Evolutionary conservation across 1,140 invertebrate genomes (phyloP), one percentile per base, ranked within the genome.

Genomic region (Aricia agestis): DNA sequence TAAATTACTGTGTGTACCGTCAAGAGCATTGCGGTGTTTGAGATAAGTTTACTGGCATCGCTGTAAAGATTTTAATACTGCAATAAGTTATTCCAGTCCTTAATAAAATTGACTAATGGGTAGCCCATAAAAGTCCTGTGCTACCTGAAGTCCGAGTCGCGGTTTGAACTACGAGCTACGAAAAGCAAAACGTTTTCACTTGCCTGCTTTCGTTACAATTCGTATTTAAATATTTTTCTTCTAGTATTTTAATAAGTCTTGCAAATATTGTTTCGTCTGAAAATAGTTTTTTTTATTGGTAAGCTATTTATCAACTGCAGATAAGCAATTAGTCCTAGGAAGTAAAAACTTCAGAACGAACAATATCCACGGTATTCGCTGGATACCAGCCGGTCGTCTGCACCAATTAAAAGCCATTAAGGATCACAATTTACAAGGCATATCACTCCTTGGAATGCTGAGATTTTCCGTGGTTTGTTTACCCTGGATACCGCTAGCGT

Each of bases 401-500:
- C 45, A 15, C 45, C 11, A 52, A 52, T 52, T 52, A 52, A 52
- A 52, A 52, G 45, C 45, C 45, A 52, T 52, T 10, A 52, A 52
- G 45, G 45, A 52, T 52, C 10, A 52, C 45, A 52, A 52, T 52
- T 52, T 52, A 52, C 45, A 52, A 52, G 45, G 45, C 45, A 52
- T 52, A 52, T 52, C 45, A 52, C 13, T 52, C 45, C 45, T 11
- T 52, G 45, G 45, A 52, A 52, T 52, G 45, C 13, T 52, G 11
- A 15, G 45, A 52, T 52, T 52, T 52, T 52, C 45, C 13, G 45
- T 52, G 45, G 18, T 63, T 19, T 63, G 59, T 63, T 25, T 63
- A 19, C 59, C 17, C 59, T 19, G 59, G 19, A 63, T 63, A 63
- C 59, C 59, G 59, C 59, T 63, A 63, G 52, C 58, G 58, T 18